These are phyloP conservation scores for Speoplatyrhinus poulsoni DNA, from an alignment of 2,113 vertebrate genomes.

Conservation along the genomic window DNA sequence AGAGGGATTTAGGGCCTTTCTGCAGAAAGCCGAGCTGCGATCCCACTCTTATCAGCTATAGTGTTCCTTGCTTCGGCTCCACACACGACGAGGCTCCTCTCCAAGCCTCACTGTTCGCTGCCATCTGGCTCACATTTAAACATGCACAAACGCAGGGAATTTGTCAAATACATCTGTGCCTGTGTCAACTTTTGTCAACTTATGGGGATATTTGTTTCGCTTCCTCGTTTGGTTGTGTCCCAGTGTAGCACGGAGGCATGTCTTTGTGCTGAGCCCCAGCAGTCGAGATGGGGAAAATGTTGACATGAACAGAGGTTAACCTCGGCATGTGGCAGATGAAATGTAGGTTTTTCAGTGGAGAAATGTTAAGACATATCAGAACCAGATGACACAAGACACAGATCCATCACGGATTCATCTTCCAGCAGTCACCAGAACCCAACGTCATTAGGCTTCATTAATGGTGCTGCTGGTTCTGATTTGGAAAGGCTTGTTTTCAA, in stretches of 20 bases:
- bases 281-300: constrained; percentile 52
- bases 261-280: constrained; percentile 51
- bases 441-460: constrained; percentile 50
- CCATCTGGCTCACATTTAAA: constrained; percentile 81
- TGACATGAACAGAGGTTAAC: constrained; percentile 65
- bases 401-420: constrained; percentile 40
- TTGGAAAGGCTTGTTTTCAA: constrained; percentile 43
- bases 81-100: constrained; percentile 68
- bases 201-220: constrained; percentile 72
- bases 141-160: constrained; percentile 77
- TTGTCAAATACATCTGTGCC: constrained; percentile 79
- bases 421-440: constrained; percentile 35
- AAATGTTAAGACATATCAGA: constrained; percentile 55
- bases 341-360: constrained; percentile 43
- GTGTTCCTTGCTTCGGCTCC: constrained; percentile 61
- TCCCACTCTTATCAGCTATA: constrained; percentile 70
- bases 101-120: constrained; percentile 71
- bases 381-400: constrained; percentile 62
- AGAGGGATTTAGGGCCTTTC: constrained; percentile 67
- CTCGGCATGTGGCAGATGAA: constrained; percentile 49
- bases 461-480: constrained; percentile 45
- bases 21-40: constrained; percentile 46
- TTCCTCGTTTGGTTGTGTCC: constrained; percentile 47
- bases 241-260: constrained; percentile 31
- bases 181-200: constrained; percentile 77